Conservation (phyloP, 2,797 vertebrate species). For the Pangasius djambal region DNA sequence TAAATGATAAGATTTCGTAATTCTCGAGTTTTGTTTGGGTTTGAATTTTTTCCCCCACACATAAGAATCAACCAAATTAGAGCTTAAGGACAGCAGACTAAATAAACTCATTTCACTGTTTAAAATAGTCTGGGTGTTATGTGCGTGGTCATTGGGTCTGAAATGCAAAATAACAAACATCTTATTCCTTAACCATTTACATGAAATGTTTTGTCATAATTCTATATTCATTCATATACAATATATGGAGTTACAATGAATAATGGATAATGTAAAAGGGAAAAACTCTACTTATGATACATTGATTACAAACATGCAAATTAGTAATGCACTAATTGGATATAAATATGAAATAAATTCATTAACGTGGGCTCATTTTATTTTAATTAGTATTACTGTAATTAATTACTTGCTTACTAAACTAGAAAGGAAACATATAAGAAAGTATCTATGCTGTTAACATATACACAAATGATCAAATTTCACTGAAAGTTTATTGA, state of each 20-base stretch:
- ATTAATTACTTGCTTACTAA: background rate
- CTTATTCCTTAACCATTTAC: background rate
- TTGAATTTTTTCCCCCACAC: background rate
- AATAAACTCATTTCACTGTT: background rate
- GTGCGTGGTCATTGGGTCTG: background rate
- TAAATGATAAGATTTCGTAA: background rate
- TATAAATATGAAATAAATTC: background rate
- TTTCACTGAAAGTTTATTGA: background rate
- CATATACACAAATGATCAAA: background rate
- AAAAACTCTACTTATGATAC: background rate
- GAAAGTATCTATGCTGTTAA: background rate
- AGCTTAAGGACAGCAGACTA: constrained; percentile 13
- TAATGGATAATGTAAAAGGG: background rate
- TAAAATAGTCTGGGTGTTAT: background rate
- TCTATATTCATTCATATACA: background rate
- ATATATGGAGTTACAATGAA: background rate
- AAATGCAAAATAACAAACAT: background rate
- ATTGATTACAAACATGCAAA: background rate
- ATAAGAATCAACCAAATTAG: constrained; percentile 18
- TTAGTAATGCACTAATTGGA: background rate
- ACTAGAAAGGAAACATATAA: background rate
- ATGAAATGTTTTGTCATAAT: background rate
- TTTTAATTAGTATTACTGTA: background rate
- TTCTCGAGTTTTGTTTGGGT: background rate
- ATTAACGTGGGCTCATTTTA: background rate